Conservation (phyloP, 2,113 vertebrate species). For the Turnix velox region DNA sequence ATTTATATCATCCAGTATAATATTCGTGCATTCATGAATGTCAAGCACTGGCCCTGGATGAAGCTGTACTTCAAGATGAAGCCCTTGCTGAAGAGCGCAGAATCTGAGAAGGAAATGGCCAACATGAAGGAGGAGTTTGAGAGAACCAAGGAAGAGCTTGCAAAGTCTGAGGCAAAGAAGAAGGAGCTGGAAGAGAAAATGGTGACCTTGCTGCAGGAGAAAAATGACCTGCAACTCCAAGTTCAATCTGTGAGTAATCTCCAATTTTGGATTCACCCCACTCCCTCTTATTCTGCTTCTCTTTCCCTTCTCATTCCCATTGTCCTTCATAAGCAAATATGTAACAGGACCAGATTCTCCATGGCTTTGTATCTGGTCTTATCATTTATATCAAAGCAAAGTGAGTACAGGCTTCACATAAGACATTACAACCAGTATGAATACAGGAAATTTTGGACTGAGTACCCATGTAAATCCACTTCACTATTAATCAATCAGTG, state of each 20-base stretch:
- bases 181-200: conserved; percentile 87
- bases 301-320: neutral
- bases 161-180: conserved; percentile 76
- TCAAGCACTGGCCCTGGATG: conserved; percentile 79
- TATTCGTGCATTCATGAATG: conserved; percentile 57
- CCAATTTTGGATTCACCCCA: neutral
- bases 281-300: neutral
- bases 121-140: conserved; percentile 79
- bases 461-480: neutral
- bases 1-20: conserved; percentile 90
- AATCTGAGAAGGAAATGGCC: conserved; percentile 75
- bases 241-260: conserved; percentile 69
- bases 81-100: conserved; percentile 81
- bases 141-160: conserved; percentile 78
- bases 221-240: conserved; percentile 80
- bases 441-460: neutral
- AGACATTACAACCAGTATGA: neutral
- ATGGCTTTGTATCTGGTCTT: neutral
- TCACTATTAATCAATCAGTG: neutral
- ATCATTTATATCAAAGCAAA: neutral
- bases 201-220: conserved; percentile 79
- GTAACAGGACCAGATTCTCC: neutral
- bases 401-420: neutral
- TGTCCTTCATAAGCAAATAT: neutral
- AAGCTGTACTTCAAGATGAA: conserved; percentile 77